phyloP scores from a whole-genome alignment of 2,113 vertebrate genomes.

The Arizona elegans region DNA sequence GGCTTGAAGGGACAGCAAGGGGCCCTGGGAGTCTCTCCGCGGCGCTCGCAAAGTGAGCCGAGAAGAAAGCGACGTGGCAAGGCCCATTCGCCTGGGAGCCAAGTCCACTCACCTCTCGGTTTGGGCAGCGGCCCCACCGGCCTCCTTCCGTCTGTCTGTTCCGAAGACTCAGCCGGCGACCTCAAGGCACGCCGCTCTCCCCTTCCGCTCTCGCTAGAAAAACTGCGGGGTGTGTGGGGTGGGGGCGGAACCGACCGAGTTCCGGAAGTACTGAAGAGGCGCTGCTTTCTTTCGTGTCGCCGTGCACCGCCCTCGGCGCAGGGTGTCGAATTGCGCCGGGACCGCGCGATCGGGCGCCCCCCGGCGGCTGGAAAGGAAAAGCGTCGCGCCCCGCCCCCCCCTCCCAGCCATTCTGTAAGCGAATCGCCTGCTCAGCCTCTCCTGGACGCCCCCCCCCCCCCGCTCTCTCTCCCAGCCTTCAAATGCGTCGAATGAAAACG shows the following conservation, averaged over 20 bases:
- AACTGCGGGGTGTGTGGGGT: background rate
- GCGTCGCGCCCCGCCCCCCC: background rate
- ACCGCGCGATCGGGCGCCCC: background rate
- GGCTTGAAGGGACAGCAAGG: fast-evolving
- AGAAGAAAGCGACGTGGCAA: background rate
- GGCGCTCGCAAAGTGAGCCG: background rate
- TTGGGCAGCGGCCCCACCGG: background rate
- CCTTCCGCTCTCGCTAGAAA: background rate
- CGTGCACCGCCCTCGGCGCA: background rate
- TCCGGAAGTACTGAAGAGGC: background rate
- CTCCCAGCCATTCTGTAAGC: background rate
- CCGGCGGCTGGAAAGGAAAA: background rate
- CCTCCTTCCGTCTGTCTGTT: background rate
- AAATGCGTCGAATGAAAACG: background rate
- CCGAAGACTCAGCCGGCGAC: background rate
- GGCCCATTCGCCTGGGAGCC: background rate
- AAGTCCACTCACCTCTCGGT: background rate
- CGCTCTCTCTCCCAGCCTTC: background rate
- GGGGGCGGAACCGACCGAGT: background rate
- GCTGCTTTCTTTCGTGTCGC: background rate
- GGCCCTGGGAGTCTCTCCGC: background rate
- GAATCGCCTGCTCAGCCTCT: background rate
- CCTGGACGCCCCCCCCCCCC: background rate
- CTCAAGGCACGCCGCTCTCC: background rate
- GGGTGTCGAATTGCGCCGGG: background rate